A percentile compares a stretch with the other conserved stretches of the same genome.
phyloP scores from a whole-genome alignment of 1,140 invertebrate species.

The Bombus sylvicola region DNA sequence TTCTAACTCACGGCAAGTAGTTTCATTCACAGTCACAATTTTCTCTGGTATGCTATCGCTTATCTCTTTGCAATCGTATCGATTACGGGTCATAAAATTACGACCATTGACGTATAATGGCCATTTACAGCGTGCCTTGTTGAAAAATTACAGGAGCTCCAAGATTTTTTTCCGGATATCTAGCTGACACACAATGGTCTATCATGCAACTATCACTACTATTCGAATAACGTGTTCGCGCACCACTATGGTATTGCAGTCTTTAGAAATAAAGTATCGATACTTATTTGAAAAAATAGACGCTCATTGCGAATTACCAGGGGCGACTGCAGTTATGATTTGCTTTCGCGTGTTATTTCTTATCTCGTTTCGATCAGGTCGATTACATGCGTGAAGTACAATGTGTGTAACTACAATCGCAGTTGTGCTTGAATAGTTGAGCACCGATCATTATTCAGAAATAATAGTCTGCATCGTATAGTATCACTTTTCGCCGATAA shows the following conservation, averaged over 20 bases:
- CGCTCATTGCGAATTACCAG: neutral
- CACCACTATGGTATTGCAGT: neutral
- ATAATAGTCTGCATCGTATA: too few relatives aligned
- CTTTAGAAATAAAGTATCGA: neutral
- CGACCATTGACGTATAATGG: neutral
- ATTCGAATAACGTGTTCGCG: neutral
- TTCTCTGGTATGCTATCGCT: neutral
- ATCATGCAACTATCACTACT: neutral
- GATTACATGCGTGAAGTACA: neutral
- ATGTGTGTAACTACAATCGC: too few relatives aligned
- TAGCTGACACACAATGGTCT: too few relatives aligned
- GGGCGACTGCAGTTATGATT: neutral
- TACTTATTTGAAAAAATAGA: neutral
- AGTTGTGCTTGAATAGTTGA: too few relatives aligned
- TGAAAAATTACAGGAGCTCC: neutral
- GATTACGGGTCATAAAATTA: neutral
- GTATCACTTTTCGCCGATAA: too few relatives aligned
- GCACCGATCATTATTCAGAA: too few relatives aligned
- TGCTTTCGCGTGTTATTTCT: neutral
- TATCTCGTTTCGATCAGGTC: constrained; percentile 37
- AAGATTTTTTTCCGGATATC: neutral
- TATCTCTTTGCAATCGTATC: neutral
- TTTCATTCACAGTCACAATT: neutral
- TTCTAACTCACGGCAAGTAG: neutral
- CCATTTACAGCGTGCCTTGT: neutral